phyloP scores from a whole-genome alignment of 1,140 invertebrate genomes.

The Drosophila kikkawai region DNA sequence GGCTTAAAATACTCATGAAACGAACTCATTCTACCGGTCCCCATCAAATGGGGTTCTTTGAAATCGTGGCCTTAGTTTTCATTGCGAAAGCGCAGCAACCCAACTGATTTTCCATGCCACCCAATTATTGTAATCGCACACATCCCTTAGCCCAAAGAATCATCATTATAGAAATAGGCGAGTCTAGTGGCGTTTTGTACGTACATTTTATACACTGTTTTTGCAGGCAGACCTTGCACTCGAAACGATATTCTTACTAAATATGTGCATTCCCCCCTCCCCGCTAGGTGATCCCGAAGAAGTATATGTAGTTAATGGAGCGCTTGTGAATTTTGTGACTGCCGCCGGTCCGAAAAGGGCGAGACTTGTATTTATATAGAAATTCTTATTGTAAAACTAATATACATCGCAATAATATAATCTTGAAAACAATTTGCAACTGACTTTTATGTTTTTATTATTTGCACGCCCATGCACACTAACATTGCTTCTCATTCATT shows the following conservation, averaged over 20 bases:
- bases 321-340: conserved; percentile 74
- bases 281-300: conserved; percentile 36
- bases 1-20: conserved; percentile 66
- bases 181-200: conserved; percentile 23
- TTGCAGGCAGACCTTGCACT: conserved; percentile 1
- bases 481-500: conserved; percentile 14
- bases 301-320: conserved; percentile 53
- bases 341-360: conserved; percentile 78
- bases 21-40: conserved; percentile 29
- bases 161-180: conserved; percentile 31
- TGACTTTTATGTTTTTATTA: conserved; percentile 56
- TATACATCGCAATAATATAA: conserved; percentile 74
- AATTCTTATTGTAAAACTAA: conserved; percentile 67
- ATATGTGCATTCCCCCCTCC: conserved; percentile 1
- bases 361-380: conserved; percentile 60
- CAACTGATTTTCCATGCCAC: conserved; percentile 38
- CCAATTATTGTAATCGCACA: conserved; percentile 24
- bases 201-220: conserved; percentile 33
- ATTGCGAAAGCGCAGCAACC: conserved; percentile 25
- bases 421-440: conserved; percentile 49
- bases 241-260: conserved; percentile 27
- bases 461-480: conserved; percentile 15
- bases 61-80: conserved; percentile 76
- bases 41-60: conserved; percentile 60
- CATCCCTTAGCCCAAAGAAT: conserved; percentile 54